Percentiles rank a stretch among this genome's conserved stretches.
Conservation (phyloP, 2,888 invertebrate genomes). For the Apodemia duryi region DNA sequence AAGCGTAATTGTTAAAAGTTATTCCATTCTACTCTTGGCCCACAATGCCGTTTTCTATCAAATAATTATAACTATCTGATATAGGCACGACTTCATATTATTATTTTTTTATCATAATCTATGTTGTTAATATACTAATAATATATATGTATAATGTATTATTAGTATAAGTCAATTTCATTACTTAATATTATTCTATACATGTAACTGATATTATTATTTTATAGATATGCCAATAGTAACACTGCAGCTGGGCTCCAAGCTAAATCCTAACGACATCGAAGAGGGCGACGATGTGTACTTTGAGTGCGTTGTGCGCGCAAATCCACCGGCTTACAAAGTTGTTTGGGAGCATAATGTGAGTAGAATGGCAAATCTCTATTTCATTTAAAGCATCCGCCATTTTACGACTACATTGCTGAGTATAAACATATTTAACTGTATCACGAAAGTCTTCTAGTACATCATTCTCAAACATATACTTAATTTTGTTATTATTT, state of each 20-base stretch:
- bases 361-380: constrained; percentile 41
- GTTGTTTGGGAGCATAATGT: constrained; percentile 76
- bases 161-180: background rate
- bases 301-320: constrained; percentile 67
- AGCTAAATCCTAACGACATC: constrained; percentile 68
- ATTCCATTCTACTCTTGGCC: no score
- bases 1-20: no score
- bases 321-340: constrained; percentile 76
- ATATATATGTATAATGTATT: background rate
- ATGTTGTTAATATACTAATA: no score
- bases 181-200: background rate
- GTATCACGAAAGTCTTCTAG: constrained; percentile 1
- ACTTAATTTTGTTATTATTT: no score
- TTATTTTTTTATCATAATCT: no score
- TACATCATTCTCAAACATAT: background rate
- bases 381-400: constrained; percentile 17
- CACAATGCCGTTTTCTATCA: no score
- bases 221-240: constrained; percentile 65
- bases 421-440: constrained; percentile 4
- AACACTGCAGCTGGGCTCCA: constrained; percentile 59
- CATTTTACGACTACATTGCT: constrained; percentile 14
- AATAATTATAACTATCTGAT: no score
- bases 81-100: no score
- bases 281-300: constrained; percentile 74
- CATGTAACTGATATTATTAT: constrained; percentile 5